Conservation (phyloP, 2,888 invertebrate genomes). For the Clivina fossor region DNA sequence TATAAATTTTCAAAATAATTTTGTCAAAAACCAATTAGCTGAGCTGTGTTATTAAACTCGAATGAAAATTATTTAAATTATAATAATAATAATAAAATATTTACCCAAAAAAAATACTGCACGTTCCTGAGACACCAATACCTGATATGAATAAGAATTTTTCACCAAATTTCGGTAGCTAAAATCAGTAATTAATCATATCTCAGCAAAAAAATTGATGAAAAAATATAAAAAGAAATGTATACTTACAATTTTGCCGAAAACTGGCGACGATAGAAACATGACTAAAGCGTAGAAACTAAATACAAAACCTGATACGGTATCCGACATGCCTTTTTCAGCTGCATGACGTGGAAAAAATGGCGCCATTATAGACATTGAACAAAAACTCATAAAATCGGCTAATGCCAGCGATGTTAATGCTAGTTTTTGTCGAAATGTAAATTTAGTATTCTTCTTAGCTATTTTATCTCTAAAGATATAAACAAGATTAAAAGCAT, state of each 20-base stretch:
- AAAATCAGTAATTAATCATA: slow-evolving; percentile 46
- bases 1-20: no score
- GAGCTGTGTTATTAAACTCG: no score
- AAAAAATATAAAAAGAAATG: not conserved
- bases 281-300: slow-evolving; percentile 76
- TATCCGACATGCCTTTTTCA: slow-evolving; percentile 67
- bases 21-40: no score
- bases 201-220: not conserved
- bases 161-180: slow-evolving; percentile 71
- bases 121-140: slow-evolving; percentile 70
- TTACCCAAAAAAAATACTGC: slow-evolving; percentile 76
- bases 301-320: slow-evolving; percentile 73
- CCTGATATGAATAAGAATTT: slow-evolving; percentile 73
- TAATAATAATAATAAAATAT: no score
- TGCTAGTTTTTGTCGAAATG: slow-evolving; percentile 60
- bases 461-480: no score
- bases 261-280: slow-evolving; percentile 72
- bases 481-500: no score
- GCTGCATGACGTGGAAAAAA: slow-evolving; percentile 76
- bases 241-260: slow-evolving; percentile 72
- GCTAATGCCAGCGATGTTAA: slow-evolving; percentile 66
- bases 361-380: slow-evolving; percentile 79
- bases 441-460: no score
- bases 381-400: slow-evolving; percentile 75
- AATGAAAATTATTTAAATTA: no score